phyloP scores from a whole-genome alignment of 2,113 vertebrate species.

The Calidris pugnax region DNA sequence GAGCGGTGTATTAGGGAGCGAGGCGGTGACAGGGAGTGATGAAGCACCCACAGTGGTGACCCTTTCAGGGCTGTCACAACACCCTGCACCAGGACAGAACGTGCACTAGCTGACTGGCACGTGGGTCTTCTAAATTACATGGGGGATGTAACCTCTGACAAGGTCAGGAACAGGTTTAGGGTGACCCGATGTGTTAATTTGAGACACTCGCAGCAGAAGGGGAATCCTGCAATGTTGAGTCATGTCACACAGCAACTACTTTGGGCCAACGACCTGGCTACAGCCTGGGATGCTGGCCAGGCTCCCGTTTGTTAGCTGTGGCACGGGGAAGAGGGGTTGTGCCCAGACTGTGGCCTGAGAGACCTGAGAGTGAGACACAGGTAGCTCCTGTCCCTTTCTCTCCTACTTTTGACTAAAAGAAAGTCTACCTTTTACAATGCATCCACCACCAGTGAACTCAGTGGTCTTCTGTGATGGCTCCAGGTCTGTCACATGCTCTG shows the following conservation, averaged over 20 bases:
- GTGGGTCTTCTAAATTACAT: background rate
- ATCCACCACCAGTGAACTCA: background rate
- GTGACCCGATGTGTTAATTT: background rate
- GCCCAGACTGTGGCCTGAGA: background rate
- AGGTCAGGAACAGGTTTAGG: background rate
- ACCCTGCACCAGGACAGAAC: too few relatives aligned
- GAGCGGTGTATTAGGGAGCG: background rate
- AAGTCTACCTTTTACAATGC: background rate
- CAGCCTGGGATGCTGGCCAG: background rate
- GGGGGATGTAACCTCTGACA: background rate
- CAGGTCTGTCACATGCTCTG: background rate
- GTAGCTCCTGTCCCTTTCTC: background rate
- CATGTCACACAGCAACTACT: background rate
- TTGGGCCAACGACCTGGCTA: background rate
- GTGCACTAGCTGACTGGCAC: background rate
- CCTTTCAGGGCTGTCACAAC: background rate
- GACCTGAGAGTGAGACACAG: background rate
- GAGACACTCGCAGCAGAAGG: background rate
- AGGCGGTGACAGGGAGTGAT: background rate
- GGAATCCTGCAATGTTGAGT: fast-evolving
- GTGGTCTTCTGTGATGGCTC: background rate
- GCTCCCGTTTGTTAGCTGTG: background rate
- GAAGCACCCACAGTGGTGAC: background rate
- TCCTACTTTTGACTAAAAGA: background rate
- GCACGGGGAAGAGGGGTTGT: background rate